Percentiles rank a stretch among this genome's conserved stretches.
Conservation (phyloP, 2,888 invertebrate genomes). For the Amaurobius ferox region DNA sequence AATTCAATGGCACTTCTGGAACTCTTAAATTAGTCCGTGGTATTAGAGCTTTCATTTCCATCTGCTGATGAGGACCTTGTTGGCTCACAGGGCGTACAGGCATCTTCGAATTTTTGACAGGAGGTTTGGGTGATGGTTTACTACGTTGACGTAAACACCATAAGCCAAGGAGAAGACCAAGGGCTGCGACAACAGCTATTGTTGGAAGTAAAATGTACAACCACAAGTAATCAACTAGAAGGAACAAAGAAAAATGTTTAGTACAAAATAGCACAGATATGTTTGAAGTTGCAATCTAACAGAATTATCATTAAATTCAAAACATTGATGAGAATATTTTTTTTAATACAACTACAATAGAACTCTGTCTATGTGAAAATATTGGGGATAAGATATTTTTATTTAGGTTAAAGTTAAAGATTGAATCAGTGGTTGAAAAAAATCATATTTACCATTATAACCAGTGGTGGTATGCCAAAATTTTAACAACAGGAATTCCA, state of each 20-base stretch:
- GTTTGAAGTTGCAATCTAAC: no score
- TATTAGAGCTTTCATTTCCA: conserved; percentile 90
- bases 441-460: no score
- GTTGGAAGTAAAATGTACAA: conserved; percentile 84
- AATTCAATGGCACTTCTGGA: conserved; percentile 87
- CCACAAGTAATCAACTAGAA: conserved; percentile 87
- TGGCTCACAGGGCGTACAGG: conserved; percentile 40
- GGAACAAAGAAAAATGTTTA: conserved; percentile 73
- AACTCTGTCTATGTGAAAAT: no score
- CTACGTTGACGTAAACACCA: conserved; percentile 75
- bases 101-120: conserved; percentile 47
- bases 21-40: conserved; percentile 81
- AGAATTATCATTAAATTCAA: no score
- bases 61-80: conserved; percentile 78
- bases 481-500: no score
- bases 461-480: no score
- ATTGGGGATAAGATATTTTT: no score
- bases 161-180: conserved; percentile 73
- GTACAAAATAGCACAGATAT: no score
- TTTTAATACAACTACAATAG: no score
- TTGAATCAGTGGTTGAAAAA: no score
- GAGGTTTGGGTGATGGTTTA: conserved; percentile 76
- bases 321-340: no score
- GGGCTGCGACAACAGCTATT: conserved; percentile 76
- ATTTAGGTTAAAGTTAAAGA: no score